phyloP scores from a whole-genome alignment of 2,797 vertebrate genomes.

The Micromesistius poutassou region DNA sequence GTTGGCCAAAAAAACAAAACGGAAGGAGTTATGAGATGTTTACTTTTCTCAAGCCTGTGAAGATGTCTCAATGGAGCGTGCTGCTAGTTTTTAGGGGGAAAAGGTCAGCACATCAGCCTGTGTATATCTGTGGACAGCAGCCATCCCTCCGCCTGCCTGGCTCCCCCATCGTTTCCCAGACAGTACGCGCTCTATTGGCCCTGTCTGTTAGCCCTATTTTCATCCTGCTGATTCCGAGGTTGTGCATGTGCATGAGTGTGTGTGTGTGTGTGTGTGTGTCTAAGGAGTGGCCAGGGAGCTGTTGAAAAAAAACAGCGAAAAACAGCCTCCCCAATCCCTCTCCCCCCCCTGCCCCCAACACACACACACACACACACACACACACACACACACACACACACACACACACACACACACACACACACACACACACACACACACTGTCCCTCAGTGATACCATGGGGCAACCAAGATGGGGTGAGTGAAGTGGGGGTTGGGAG shows the following conservation, averaged over 20 bases:
- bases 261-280: conserved; percentile 2
- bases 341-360: not conserved
- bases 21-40: too few species aligned
- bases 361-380: not conserved
- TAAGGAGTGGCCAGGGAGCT: conserved; percentile 22
- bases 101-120: not conserved
- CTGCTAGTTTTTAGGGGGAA: not conserved
- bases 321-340: not conserved
- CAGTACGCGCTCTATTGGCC: not conserved
- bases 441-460: conserved; percentile 1
- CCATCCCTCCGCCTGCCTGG: conserved; percentile 1
- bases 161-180: not conserved
- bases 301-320: conserved; percentile 11
- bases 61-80: not conserved
- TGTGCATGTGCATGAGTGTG: not conserved
- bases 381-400: not conserved
- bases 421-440: not conserved
- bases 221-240: not conserved
- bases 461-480: conserved; percentile 58
- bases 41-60: too few species aligned
- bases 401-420: not conserved
- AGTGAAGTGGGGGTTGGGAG: conserved; percentile 9
- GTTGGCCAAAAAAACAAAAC: too few species aligned
- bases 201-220: not conserved
- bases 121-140: not conserved